A percentile compares a stretch with the other conserved stretches of the same genome.
Evolutionary conservation across 2,797 vertebrate genomes (phyloP).

Genomic region (Aselliscus stoliczkanus): DNA sequence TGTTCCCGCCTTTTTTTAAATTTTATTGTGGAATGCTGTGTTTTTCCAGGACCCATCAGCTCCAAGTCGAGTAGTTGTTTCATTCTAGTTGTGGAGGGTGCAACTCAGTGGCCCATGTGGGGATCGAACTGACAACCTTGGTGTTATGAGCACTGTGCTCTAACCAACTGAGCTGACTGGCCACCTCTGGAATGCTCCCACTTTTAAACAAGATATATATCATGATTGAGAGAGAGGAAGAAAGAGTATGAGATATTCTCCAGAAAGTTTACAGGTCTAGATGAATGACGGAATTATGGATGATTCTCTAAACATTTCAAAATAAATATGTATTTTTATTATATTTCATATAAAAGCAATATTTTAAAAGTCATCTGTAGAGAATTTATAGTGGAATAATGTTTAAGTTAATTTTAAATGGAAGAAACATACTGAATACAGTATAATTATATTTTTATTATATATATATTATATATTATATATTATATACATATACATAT

Average conservation of each 20-base stretch:
- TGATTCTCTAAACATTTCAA: constrained; percentile 1
- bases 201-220: neutral
- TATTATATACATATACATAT: no score
- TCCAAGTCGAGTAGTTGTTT: no score
- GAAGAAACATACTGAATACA: neutral
- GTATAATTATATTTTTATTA: neutral
- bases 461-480: no score
- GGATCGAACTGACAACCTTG: no score
- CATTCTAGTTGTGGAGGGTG: no score
- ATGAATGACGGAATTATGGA: neutral
- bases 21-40: no score
- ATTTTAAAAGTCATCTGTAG: neutral
- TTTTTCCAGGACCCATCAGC: no score
- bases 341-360: neutral
- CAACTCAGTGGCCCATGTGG: no score
- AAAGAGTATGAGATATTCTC: neutral
- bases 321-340: neutral
- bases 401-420: neutral
- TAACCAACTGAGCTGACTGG: no score
- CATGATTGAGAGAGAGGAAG: neutral
- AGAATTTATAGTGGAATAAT: neutral
- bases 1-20: neutral
- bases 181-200: neutral
- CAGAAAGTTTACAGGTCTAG: neutral
- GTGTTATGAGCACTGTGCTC: no score